Conservation (phyloP, 2,113 vertebrate species). For the Sphyrna mokarran region DNA sequence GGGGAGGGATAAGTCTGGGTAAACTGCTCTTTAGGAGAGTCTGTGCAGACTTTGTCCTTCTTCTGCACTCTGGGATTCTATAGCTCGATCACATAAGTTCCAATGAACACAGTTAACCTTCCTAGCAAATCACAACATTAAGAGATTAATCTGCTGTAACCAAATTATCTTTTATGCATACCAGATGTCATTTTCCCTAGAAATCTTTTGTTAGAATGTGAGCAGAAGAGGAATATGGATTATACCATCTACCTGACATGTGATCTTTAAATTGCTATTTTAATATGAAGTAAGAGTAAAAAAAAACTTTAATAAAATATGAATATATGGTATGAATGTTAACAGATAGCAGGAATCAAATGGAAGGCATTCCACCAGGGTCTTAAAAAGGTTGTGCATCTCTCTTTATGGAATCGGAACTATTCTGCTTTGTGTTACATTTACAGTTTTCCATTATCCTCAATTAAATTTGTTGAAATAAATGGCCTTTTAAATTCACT, state of each 20-base stretch:
- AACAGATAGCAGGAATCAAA: background rate
- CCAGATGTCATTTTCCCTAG: background rate
- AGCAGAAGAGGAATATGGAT: background rate
- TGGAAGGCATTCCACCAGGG: background rate
- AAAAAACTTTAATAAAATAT: background rate
- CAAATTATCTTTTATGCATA: background rate
- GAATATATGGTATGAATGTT: background rate
- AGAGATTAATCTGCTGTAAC: background rate
- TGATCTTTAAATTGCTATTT: background rate
- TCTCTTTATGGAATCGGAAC: background rate
- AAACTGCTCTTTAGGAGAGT: no score
- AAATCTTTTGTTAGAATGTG: background rate
- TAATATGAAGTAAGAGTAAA: background rate
- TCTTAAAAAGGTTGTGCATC: background rate
- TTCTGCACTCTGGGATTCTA: no score
- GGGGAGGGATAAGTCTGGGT: no score
- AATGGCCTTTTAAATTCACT: background rate
- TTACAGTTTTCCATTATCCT: background rate
- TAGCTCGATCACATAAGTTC: background rate
- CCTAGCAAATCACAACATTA: background rate
- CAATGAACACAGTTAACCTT: background rate
- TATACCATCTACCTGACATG: background rate
- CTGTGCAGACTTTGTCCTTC: no score
- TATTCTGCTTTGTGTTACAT: background rate
- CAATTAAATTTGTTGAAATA: background rate